phyloP scores from a whole-genome alignment of 2,113 vertebrate species.

The Perca fluviatilis region DNA sequence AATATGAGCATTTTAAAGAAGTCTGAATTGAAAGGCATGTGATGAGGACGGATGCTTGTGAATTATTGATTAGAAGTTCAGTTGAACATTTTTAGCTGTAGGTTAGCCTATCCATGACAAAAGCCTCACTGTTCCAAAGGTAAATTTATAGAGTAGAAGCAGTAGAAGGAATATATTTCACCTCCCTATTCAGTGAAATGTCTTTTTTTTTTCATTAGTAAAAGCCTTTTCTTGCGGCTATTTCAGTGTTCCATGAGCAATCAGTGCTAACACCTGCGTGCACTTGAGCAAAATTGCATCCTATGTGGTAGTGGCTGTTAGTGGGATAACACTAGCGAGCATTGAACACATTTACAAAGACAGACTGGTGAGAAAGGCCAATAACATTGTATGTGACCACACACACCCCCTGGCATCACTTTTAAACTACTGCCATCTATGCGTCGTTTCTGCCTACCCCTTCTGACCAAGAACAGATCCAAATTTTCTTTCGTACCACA shows the following conservation, averaged over 20 bases:
- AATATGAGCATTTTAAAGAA: conserved; percentile 8
- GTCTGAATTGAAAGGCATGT: conserved; percentile 53
- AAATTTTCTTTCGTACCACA: no score
- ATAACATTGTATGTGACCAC: no score
- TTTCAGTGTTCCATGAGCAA: background rate
- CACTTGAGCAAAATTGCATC: conserved; percentile 16
- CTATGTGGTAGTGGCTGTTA: conserved; percentile 6
- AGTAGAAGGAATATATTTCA: conserved; percentile 29
- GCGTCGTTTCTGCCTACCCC: no score
- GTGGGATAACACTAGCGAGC: no score
- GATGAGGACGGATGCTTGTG: conserved; percentile 48
- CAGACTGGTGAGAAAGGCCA: no score
- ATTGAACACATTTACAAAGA: no score
- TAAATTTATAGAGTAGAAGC: conserved; percentile 32
- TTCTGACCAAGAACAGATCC: no score
- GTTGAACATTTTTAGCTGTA: conserved; percentile 48
- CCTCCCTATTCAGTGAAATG: background rate
- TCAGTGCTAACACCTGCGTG: background rate
- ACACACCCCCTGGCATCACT: no score
- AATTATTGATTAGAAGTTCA: conserved; percentile 69
- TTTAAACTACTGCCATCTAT: no score
- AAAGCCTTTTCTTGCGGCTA: background rate
- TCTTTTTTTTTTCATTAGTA: conserved; percentile 2
- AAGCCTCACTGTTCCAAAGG: conserved; percentile 1
- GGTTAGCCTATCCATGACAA: conserved; percentile 44